A percentile compares a stretch with the other conserved stretches of the same genome.
Evolutionary conservation across 2,888 invertebrate genomes (phyloP).

Genomic region (Creontiades dilutus): DNA sequence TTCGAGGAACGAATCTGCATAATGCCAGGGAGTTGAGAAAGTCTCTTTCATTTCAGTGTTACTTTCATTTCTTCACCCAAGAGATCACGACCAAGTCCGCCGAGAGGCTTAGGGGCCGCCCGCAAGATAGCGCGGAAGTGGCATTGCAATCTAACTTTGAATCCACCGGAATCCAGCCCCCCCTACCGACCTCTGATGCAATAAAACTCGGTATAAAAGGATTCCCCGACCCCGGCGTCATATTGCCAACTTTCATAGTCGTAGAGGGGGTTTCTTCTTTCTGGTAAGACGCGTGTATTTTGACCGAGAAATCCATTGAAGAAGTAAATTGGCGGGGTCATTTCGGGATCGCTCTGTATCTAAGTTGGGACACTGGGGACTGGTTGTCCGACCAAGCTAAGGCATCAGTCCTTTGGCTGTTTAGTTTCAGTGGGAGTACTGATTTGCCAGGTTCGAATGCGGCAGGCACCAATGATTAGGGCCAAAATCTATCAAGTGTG

Average conservation of each 20-base stretch:
- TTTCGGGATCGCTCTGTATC: no score
- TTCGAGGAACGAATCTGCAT: background rate
- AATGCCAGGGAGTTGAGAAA: background rate
- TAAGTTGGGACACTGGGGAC: no score
- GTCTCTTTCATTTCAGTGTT: background rate
- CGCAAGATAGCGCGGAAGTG: background rate
- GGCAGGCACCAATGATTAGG: no score
- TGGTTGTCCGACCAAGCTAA: no score
- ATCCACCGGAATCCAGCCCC: background rate
- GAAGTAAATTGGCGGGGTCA: no score
- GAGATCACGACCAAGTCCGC: background rate
- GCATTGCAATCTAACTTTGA: constrained; percentile 22
- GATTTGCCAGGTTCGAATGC: no score
- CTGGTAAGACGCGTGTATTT: no score
- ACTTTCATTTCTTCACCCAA: constrained; percentile 1
- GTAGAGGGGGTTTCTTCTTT: no score
- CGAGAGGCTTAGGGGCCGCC: background rate
- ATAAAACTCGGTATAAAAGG: constrained; percentile 34
- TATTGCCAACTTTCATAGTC: constrained; percentile 6
- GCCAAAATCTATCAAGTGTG: no score
- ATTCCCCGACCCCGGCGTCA: background rate
- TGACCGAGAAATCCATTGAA: no score
- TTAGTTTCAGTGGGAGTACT: no score
- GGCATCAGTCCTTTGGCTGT: no score
- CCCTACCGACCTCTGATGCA: background rate